Evolutionary conservation across 92 coral and sea anemone species (phyloP), one percentile per base, ranked within the genome.

Genomic region (Epizoanthus fatuus): DNA sequence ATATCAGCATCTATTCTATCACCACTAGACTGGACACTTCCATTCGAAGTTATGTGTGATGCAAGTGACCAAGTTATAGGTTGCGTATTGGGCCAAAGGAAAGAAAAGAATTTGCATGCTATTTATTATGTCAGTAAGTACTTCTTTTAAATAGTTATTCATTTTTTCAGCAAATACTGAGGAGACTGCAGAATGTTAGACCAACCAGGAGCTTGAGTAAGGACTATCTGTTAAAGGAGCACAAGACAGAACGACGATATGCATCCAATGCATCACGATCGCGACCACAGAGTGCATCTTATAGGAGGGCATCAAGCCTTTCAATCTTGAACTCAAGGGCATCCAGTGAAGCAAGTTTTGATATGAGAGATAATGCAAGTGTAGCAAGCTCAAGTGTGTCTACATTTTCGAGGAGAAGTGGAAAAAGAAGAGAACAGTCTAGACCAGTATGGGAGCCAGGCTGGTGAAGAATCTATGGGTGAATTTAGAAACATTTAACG

Each of bases 361-460:
- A 85, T 79, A 84, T 92, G 64, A 71, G 80, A 38, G 93, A 92
- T 78, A 79, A 86, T 12, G 88, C 84, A 14, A 94, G 98, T 69
- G 84, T 92, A 7, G 91, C 95, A 19, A 94, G 95, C 54, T 94
- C 98, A 49, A 84, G 89, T 51, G 62, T 57, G 15, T 94, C 98
- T 20, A 81, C 75, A 49, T 86, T 82, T 29, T 94, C 98, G 75
- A 69, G 86, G 10, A 60, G 75, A 74, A 90, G 93, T 10, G 64
- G 74, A 13, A 84, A 69, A 25, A 84, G 90, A 10, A 87, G 72
- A 79, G 78, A 51, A 51, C 42, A 54, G 40, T 84, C 95, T 11
- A 94, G 85, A 84, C 96, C 98, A 40, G 92, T 77, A 6, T 96
- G 99, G 99, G 99, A 96, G 72, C 72, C 98, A 35, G 99, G 98